These are phyloP conservation scores for Lasioglossum leucozonium DNA, from an alignment of 2,888 invertebrate species.

Conservation along the genomic window DNA sequence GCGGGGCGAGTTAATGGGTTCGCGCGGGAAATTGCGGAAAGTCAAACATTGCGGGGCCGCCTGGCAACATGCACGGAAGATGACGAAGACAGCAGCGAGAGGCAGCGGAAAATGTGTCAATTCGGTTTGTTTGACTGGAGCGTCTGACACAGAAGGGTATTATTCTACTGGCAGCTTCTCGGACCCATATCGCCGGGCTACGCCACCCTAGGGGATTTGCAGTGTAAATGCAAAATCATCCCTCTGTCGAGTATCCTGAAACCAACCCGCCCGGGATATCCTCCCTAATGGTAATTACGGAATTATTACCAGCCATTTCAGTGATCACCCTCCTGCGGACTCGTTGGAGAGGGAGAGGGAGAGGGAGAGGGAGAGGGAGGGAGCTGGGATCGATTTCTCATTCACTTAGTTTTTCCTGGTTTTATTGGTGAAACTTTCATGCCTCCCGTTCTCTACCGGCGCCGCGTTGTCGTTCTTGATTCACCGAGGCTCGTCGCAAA, in stretches of 20 bases:
- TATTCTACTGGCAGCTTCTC: conserved; percentile 32
- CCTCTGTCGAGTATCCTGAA: conserved; percentile 19
- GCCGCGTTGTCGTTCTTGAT: background rate
- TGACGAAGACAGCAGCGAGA: background rate
- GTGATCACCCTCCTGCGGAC: conserved; percentile 41
- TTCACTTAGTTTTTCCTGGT: conserved; percentile 4
- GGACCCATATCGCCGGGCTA: conserved; percentile 26
- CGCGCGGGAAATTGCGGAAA: conserved; percentile 13
- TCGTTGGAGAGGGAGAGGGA: too few species aligned
- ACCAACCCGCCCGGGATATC: background rate
- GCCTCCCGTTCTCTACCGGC: background rate
- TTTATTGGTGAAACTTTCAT: background rate
- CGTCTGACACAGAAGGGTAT: conserved; percentile 11
- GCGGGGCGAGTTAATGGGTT: background rate
- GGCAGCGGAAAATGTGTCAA: conserved; percentile 10
- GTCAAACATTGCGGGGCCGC: background rate
- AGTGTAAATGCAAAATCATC: conserved; percentile 63
- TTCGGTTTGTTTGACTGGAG: conserved; percentile 32
- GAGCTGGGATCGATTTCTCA: conserved; percentile 33
- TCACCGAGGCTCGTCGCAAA: background rate
- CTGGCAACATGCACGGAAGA: background rate
- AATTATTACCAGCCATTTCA: conserved; percentile 56
- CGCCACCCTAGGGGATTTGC: conserved; percentile 53
- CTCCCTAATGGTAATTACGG: conserved; percentile 46
- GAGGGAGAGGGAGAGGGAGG: too few species aligned